Percentiles rank a stretch among this genome's conserved stretches.
Conservation (phyloP, 2,888 invertebrate species). For the Dicranocentrus wangi region DNA sequence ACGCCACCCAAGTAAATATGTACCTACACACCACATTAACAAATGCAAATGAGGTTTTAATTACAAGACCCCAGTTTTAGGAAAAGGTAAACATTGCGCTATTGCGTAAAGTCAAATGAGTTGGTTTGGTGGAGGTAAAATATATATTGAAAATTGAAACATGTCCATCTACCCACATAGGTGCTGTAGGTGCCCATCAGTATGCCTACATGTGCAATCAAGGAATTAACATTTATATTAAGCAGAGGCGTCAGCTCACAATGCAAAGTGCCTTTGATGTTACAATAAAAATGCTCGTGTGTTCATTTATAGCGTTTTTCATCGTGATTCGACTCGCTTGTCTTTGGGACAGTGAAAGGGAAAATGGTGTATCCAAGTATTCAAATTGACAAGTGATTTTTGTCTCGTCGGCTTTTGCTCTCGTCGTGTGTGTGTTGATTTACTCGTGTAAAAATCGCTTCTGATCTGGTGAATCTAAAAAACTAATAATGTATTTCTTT, state of each 20-base stretch:
- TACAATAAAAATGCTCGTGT: conserved; percentile 4
- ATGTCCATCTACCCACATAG: conserved; percentile 1
- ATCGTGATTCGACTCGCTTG: conserved; percentile 7
- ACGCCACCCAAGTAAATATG: too few relatives aligned
- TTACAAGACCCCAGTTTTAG: too few relatives aligned
- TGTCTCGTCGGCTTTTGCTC: conserved; percentile 20
- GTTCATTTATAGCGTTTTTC: conserved; percentile 13
- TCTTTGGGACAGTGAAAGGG: conserved; percentile 25
- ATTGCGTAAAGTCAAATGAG: too few relatives aligned
- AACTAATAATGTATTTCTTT: too few relatives aligned
- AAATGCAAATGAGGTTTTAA: too few relatives aligned
- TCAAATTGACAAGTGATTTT: conserved; percentile 22
- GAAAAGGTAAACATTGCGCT: too few relatives aligned
- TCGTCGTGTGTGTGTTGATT: conserved; percentile 15
- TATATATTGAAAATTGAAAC: too few relatives aligned
- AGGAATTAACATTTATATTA: conserved; percentile 34
- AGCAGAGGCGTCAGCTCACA: conserved; percentile 39
- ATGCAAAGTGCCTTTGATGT: not conserved
- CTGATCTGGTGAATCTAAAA: not conserved
- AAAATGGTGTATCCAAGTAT: not conserved
- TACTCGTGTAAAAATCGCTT: not conserved
- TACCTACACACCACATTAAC: too few relatives aligned
- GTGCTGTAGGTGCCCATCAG: not conserved
- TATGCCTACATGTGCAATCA: not conserved
- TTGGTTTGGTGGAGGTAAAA: too few relatives aligned